Conservation (phyloP, 2,888 invertebrate genomes). For the Macrophya alboannulata region DNA sequence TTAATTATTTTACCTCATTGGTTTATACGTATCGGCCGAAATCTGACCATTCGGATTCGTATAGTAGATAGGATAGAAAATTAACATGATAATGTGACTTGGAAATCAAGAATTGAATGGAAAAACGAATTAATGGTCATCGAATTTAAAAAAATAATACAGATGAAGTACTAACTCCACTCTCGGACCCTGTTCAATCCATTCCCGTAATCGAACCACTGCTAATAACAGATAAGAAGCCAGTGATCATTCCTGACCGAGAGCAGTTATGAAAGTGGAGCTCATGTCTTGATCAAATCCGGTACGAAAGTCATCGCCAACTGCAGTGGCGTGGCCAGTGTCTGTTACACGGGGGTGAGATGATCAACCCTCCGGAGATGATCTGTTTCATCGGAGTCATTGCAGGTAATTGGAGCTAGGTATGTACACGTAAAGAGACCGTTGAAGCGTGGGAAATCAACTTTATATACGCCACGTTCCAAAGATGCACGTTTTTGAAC, state of each 20-base stretch:
- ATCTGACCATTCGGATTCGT: not conserved
- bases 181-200: not conserved
- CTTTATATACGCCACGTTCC: not conserved
- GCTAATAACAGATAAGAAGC: not conserved
- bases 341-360: no score
- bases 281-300: not conserved
- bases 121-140: not conserved
- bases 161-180: not conserved
- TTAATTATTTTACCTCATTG: slow-evolving; percentile 36
- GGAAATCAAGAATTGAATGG: not conserved
- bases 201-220: not conserved
- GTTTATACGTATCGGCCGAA: not conserved
- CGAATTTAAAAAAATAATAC: not conserved
- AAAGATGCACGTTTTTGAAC: not conserved
- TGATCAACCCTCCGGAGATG: slow-evolving; percentile 35
- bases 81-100: no score
- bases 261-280: not conserved
- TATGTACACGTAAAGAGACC: no score
- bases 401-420: slow-evolving; percentile 12
- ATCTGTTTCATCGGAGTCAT: slow-evolving; percentile 12
- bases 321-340: no score
- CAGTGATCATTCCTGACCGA: not conserved
- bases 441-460: slow-evolving; percentile 18
- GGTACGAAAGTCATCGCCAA: not conserved
- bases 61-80: not conserved